Base-by-base conservation (phyloP, 2,888 invertebrate species). In the Nomada lathburiana region DNA sequence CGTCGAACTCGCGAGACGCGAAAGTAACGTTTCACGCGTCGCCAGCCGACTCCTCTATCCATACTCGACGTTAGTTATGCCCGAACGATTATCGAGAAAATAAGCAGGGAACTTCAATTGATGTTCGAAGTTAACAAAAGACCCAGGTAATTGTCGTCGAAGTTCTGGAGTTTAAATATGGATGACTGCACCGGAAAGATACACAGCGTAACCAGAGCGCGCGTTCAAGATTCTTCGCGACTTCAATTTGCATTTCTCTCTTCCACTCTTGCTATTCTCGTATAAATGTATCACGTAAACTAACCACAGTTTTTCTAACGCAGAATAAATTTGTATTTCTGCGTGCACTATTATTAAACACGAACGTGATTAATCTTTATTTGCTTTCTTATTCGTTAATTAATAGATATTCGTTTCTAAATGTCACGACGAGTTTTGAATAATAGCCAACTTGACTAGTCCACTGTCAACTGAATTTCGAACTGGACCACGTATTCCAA, bases 81-180 rank as follows among this genome's bases (percentile, higher is more conserved):
- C 47, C 57, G 59, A 69, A 64, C 64, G 69, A 73, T 73, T 73
- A 81, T 81, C 73, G 81, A 59, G 81, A 72, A 73, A 81, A 73
- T 47, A 60, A 73, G 64, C 64, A 29, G 59, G 69, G 29, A 81
- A 81, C 69, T 81, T 81, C 80, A 63, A 73, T 81, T 57, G 82
- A 69, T 68, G 69, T 73, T 64, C 52, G 42, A 26, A 65, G 72
- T 50, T 55, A 68, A n/a, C n/a, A n/a, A n/a, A n/a, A 68, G 72
- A 63, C 69, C 44, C 44, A 7, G 68, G 64, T 80, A 80, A 80
- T 80, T 73, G 72, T 80, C 73, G 57, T 52, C 26, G 20, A 73
- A 80, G 63, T 81, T 69, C n/a, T 23, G 7, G 5, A 36, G 53
- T 50, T n/a, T 11, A 29, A 42, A 42, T 10, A 63, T 36, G 44